phyloP scores from a whole-genome alignment of 2,113 vertebrate species.

The Dipodomys ordii region DNA sequence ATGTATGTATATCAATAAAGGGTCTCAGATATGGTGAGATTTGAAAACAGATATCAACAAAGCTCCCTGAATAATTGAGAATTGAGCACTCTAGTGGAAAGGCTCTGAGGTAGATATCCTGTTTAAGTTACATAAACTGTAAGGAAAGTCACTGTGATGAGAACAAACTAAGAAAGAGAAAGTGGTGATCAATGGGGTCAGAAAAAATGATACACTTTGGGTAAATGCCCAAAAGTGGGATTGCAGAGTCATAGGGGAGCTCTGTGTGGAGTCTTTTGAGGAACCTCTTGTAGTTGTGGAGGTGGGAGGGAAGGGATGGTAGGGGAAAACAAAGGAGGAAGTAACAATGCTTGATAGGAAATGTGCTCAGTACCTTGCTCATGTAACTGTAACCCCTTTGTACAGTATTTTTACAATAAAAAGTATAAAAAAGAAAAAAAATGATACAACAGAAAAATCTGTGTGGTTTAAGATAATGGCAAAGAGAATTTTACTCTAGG shows the following conservation, averaged over 20 bases:
- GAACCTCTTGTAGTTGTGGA: too few relatives aligned
- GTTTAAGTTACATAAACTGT: neutral
- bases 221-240: too few relatives aligned
- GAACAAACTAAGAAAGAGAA: neutral
- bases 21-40: neutral
- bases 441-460: neutral
- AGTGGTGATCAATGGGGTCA: neutral
- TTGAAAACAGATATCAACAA: slow-evolving; percentile 9
- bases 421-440: neutral
- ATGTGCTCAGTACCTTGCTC: too few relatives aligned
- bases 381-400: too few relatives aligned
- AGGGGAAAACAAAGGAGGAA: too few relatives aligned
- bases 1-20: neutral
- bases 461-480: neutral
- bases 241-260: too few relatives aligned
- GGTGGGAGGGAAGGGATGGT: too few relatives aligned
- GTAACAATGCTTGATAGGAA: too few relatives aligned
- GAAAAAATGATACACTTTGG: too few relatives aligned
- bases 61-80: neutral
- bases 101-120: neutral
- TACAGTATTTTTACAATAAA: too few relatives aligned
- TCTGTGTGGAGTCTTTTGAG: too few relatives aligned
- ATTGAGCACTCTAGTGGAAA: neutral
- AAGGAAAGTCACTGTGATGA: neutral
- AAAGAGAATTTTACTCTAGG: neutral